Evolutionary conservation across 1,140 invertebrate genomes (phyloP).

Genomic region (Laupala kohalensis): DNA sequence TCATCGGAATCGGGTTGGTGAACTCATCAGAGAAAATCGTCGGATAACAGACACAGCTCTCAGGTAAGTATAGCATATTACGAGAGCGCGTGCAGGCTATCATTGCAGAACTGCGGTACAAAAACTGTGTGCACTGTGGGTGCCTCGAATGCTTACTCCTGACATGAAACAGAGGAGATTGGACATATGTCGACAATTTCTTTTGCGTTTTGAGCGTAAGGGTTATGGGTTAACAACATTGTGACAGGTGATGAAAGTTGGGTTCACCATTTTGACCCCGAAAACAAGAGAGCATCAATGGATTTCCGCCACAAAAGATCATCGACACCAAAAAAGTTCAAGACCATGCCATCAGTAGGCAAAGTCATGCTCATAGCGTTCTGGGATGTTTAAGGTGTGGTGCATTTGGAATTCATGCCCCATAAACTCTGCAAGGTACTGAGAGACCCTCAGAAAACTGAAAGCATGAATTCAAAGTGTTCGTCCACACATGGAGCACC

Average conservation of each 20-base stretch:
- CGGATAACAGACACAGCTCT: too few species aligned
- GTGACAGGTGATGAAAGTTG: slow-evolving; percentile 5
- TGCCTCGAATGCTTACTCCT: too few species aligned
- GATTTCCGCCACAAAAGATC: neutral
- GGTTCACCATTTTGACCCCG: slow-evolving; percentile 1
- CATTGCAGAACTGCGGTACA: too few species aligned
- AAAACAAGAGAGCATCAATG: slow-evolving; percentile 3
- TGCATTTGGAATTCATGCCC: neutral
- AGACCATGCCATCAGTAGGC: neutral
- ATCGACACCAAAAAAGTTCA: too few species aligned
- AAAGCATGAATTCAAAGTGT: slow-evolving; percentile 3
- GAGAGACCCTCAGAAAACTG: slow-evolving; percentile 1
- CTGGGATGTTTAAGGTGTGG: neutral
- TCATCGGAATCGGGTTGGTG: too few species aligned
- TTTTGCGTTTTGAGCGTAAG: neutral
- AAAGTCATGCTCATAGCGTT: neutral
- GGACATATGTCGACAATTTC: neutral
- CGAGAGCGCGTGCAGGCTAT: too few species aligned
- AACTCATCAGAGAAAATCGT: too few species aligned
- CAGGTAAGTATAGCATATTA: too few species aligned
- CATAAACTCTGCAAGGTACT: slow-evolving; percentile 7
- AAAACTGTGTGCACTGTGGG: too few species aligned
- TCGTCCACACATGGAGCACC: slow-evolving; percentile 1
- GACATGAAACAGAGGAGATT: too few species aligned
- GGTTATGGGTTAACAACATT: slow-evolving; percentile 1